Percentiles rank a stretch among this genome's conserved stretches.
Conservation (phyloP, 2,797 vertebrate genomes). For the Sylvilagus floridanus region DNA sequence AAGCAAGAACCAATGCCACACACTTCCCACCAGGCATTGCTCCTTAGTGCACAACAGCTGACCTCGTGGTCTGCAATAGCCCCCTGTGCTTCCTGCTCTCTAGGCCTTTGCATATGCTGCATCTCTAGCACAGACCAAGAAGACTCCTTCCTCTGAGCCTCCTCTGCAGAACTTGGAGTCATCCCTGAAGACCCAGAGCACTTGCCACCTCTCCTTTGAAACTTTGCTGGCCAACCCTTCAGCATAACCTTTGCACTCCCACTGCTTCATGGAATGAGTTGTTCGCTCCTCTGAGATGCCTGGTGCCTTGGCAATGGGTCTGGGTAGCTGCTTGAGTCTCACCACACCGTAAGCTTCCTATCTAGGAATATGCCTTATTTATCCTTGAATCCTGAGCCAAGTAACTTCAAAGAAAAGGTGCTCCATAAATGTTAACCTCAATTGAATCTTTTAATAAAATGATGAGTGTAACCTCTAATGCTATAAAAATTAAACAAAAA, state of each 20-base stretch:
- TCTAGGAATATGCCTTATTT: background rate
- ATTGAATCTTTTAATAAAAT: conserved; percentile 71
- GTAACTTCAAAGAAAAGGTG: conserved; percentile 46
- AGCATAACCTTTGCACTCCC: background rate
- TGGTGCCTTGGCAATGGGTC: background rate
- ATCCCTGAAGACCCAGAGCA: background rate
- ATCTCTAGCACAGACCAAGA: background rate
- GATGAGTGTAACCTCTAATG: conserved; percentile 81
- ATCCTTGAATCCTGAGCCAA: conserved; percentile 39
- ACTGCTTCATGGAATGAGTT: background rate
- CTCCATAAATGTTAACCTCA: conserved; percentile 52
- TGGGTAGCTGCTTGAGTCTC: background rate
- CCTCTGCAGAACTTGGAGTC: background rate
- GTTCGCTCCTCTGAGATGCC: background rate
- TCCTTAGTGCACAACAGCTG: no score
- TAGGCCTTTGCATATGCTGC: background rate
- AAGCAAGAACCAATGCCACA: background rate
- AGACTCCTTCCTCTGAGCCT: background rate
- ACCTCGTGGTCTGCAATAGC: background rate
- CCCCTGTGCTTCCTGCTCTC: background rate
- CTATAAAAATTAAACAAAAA: conserved; percentile 82
- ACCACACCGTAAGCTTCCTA: background rate
- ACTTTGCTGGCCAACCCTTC: background rate
- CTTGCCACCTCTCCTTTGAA: background rate
- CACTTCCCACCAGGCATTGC: background rate